phyloP scores from a whole-genome alignment of 2,888 invertebrate species.

The Glomeris marginata region DNA sequence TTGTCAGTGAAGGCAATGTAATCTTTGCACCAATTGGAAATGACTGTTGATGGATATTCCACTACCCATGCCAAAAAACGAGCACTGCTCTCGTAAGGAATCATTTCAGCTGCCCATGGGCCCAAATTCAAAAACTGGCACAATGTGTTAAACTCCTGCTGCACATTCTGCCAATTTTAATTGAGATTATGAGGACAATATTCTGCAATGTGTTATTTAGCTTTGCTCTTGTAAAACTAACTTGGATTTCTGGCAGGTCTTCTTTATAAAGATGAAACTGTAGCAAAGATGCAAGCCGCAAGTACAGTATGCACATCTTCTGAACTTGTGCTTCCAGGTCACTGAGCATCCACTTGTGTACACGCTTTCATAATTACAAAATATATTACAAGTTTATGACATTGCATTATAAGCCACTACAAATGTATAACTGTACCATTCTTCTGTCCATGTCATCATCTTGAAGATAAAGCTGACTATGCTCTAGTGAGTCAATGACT shows the following conservation, averaged over 20 bases:
- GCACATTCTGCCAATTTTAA: slow-evolving; percentile 1
- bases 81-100: slow-evolving; percentile 4
- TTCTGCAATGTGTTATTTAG: not conserved
- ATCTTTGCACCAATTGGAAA: slow-evolving; percentile 52
- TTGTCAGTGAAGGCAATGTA: slow-evolving; percentile 40
- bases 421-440: slow-evolving; percentile 8
- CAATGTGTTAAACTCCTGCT: slow-evolving; percentile 59
- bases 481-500: slow-evolving; percentile 37
- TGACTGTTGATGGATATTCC: slow-evolving; percentile 26
- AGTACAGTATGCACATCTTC: slow-evolving; percentile 63
- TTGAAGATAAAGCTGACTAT: slow-evolving; percentile 46
- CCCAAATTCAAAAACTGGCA: slow-evolving; percentile 46
- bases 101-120: too few species aligned
- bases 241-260: slow-evolving; percentile 35
- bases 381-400: not conserved
- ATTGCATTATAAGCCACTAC: slow-evolving; percentile 3
- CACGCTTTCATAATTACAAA: not conserved
- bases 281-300: slow-evolving; percentile 66
- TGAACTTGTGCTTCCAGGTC: slow-evolving; percentile 44
- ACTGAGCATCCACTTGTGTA: slow-evolving; percentile 14
- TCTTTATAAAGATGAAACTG: slow-evolving; percentile 53
- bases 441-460: slow-evolving; percentile 31
- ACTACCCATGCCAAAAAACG: slow-evolving; percentile 20
- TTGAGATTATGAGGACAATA: too few species aligned
- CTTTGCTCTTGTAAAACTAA: not conserved